phyloP scores from a whole-genome alignment of 2,888 invertebrate genomes.

The Pandemis heparana region DNA sequence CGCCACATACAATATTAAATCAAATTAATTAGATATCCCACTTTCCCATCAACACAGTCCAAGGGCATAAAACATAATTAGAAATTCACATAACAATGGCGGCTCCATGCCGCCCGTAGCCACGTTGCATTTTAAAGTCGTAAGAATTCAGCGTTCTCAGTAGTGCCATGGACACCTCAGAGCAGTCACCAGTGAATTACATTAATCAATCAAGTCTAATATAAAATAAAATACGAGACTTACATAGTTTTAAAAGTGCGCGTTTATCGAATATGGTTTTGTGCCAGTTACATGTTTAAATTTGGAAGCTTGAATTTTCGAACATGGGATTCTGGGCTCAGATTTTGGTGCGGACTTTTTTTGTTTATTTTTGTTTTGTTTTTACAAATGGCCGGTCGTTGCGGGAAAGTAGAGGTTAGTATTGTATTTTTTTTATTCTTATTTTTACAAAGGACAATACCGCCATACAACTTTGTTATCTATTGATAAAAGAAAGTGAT shows the following conservation, averaged over 20 bases:
- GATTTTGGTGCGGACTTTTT: constrained; percentile 32
- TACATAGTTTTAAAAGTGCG: background rate
- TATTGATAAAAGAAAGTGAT: too few relatives aligned
- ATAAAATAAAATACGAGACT: constrained; percentile 3
- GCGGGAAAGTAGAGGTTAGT: constrained; percentile 40
- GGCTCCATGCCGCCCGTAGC: constrained; percentile 64
- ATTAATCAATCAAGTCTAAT: constrained; percentile 8
- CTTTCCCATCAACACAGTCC: constrained; percentile 14
- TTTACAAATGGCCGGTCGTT: constrained; percentile 45
- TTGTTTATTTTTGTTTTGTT: constrained; percentile 43
- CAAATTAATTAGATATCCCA: background rate
- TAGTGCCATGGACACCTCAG: constrained; percentile 62
- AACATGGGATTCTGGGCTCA: constrained; percentile 42
- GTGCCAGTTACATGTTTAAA: constrained; percentile 25
- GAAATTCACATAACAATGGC: constrained; percentile 49
- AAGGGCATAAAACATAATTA: constrained; percentile 39
- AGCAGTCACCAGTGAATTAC: constrained; percentile 50
- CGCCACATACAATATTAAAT: background rate
- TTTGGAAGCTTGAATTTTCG: constrained; percentile 20
- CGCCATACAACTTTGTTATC: background rate
- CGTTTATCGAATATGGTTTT: constrained; percentile 5
- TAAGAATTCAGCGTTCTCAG: constrained; percentile 61
- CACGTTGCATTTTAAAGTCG: constrained; percentile 73
- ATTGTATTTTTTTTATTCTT: too few relatives aligned
- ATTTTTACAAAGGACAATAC: too few relatives aligned